Conservation (phyloP, 2,888 invertebrate species). For the Pecten maximus region DNA sequence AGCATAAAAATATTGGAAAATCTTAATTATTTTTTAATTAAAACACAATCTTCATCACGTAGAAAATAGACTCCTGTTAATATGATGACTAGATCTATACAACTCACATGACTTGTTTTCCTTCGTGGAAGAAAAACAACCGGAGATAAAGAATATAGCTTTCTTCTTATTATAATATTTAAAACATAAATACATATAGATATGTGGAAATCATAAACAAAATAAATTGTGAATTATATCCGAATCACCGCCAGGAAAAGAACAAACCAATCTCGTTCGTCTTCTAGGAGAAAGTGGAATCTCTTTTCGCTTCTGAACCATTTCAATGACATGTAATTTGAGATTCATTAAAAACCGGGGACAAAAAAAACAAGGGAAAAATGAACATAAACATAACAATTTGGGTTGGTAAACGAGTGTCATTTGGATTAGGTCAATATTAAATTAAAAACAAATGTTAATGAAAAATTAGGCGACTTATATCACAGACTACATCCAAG, state of each 20-base stretch:
- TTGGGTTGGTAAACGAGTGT: background rate
- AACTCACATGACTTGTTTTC: background rate
- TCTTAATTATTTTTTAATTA: background rate
- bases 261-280: no score
- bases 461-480: background rate
- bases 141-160: background rate
- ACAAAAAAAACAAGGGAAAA: background rate
- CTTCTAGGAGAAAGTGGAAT: no score
- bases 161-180: background rate
- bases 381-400: background rate
- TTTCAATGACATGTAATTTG: background rate
- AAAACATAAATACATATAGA: background rate
- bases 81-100: background rate
- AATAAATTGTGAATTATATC: background rate
- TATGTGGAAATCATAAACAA: background rate
- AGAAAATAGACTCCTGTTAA: slow-evolving; percentile 10
- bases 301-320: background rate
- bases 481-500: slow-evolving; percentile 1
- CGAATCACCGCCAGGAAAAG: no score
- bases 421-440: background rate
- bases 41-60: background rate
- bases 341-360: background rate
- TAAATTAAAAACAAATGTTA: background rate
- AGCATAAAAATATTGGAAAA: background rate
- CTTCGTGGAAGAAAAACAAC: background rate